These are phyloP conservation scores for Ommatoiulus sabulosus DNA, from an alignment of 2,888 invertebrate species.

Conservation along the genomic window DNA sequence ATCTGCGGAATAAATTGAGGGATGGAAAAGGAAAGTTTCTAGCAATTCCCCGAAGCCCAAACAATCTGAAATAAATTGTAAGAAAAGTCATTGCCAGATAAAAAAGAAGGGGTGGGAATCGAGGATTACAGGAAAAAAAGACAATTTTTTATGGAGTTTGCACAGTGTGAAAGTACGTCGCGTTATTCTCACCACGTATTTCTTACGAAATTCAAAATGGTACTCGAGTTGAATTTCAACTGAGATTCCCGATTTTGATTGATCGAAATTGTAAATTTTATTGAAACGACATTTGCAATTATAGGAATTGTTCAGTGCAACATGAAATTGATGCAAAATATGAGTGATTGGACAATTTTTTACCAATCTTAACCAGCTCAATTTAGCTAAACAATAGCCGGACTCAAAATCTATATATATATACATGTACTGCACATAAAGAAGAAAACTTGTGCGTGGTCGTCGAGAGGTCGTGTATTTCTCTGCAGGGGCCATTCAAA, in stretches of 20 bases:
- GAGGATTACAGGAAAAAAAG: slow-evolving; percentile 20
- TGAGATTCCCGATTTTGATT: slow-evolving; percentile 13
- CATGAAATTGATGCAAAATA: neutral
- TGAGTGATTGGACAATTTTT: neutral
- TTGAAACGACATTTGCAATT: slow-evolving; percentile 23
- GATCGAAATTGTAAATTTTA: slow-evolving; percentile 29
- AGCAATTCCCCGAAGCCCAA: neutral
- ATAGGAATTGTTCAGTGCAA: neutral
- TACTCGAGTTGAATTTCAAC: slow-evolving; percentile 40
- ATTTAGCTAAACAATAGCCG: neutral
- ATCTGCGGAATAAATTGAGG: slow-evolving; percentile 30
- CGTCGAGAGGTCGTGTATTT: too few relatives aligned
- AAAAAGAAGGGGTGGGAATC: slow-evolving; percentile 27
- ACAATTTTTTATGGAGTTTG: slow-evolving; percentile 5
- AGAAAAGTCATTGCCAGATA: slow-evolving; percentile 39
- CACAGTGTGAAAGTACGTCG: neutral
- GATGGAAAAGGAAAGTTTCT: slow-evolving; percentile 20
- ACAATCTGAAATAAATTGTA: slow-evolving; percentile 43
- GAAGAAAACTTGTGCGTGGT: too few relatives aligned
- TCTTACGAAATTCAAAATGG: slow-evolving; percentile 29
- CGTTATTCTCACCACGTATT: slow-evolving; percentile 16
- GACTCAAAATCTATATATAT: too few relatives aligned
- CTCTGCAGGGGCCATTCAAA: too few relatives aligned
- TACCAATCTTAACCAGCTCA: neutral
- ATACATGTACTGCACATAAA: too few relatives aligned